These are phyloP conservation scores for Callipepla californica DNA, from an alignment of 2,113 vertebrate genomes.

Conservation along the genomic window DNA sequence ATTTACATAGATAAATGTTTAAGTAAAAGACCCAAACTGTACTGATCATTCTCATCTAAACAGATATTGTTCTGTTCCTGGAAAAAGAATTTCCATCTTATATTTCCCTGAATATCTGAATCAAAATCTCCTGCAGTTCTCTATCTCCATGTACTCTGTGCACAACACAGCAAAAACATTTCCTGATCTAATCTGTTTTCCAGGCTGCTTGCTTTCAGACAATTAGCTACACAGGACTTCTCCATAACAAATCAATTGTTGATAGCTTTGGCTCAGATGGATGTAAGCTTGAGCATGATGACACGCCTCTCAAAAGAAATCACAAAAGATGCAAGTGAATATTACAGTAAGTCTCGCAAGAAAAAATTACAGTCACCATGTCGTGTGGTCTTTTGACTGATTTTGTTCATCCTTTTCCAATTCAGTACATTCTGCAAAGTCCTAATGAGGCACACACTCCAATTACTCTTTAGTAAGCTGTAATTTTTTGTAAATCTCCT, in stretches of 20 bases:
- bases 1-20: background rate
- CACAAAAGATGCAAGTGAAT: background rate
- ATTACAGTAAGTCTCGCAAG: background rate
- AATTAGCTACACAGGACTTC: slow-evolving; percentile 28
- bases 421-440: background rate
- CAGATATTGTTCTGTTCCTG: background rate
- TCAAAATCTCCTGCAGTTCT: background rate
- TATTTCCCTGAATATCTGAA: background rate
- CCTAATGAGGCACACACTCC: background rate
- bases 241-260: slow-evolving; percentile 1
- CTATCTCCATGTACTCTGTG: background rate
- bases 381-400: background rate
- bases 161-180: background rate
- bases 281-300: background rate
- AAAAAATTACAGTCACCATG: background rate
- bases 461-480: background rate
- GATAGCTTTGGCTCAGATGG: background rate
- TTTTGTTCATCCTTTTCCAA: background rate
- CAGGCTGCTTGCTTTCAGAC: slow-evolving; percentile 18
- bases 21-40: background rate
- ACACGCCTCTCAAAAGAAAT: background rate
- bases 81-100: background rate
- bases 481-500: background rate
- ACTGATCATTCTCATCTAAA: background rate
- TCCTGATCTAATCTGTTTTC: slow-evolving; percentile 29